Evolutionary conservation across 2,888 invertebrate genomes (phyloP), one percentile per base, ranked within the genome.

Genomic region (Xylota segnis): DNA sequence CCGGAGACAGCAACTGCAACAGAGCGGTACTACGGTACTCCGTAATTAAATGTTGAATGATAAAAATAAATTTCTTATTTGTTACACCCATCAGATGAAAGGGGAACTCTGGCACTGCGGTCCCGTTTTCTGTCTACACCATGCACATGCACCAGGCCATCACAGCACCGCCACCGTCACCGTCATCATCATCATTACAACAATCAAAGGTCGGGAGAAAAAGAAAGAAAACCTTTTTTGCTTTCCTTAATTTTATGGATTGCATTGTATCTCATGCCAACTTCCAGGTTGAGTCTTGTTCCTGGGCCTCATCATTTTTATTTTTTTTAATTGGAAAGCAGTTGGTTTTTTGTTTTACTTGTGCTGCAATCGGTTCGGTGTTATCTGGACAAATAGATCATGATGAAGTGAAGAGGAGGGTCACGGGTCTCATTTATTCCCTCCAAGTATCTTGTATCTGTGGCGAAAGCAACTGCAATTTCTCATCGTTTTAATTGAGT

Each of bases 251-350:
- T 82, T 74, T 63, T 40, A 82, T 82, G 75, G 54, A 74, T 65
- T 58, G 58, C 59, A 65, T 77, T 83, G 65, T 77, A 40, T 68
- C 52, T n/a, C 34, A 58, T 50, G 65, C 65, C 82, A 54, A 83
- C 65, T 83, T 76, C 43, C 63, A 76, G 50, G 54, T 71, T 70
- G 56, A 65, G 58, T 43, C 75, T 65, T 59, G 65, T 58, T 37
- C 50, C 34, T 14, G 32, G 16, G 34, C 56, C 1, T 5, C 10
- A 34, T 37, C 18, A 40, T 50, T 56, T 56, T 16, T n/a, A n/a
- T n/a, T 18, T 47, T 71, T 72, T 76, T 83, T 83, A 77, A 83
- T 77, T 83, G 72, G 83, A 77, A 83, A 77, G 77, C 59, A 40
- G 16, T 75, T 75, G 75, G 68, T 32, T 27, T 18, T 72, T 54